Percentiles rank a stretch among this genome's conserved stretches.
These are phyloP conservation scores for Lordiphosa collinella DNA, from an alignment of 1,140 invertebrate genomes.

Conservation along the genomic window DNA sequence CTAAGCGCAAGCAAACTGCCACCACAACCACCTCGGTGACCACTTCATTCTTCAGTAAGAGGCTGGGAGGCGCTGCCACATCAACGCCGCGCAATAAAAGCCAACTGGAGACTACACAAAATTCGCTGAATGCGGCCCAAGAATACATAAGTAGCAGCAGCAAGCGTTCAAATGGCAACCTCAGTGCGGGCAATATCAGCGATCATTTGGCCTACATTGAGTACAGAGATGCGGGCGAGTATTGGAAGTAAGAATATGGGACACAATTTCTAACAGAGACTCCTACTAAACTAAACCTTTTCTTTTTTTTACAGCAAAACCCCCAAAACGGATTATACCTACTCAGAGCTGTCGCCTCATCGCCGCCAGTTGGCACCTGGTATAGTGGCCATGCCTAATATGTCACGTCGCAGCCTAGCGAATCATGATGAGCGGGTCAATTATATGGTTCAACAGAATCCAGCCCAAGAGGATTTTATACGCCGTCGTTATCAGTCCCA, in stretches of 20 bases:
- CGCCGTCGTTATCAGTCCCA: conserved; percentile 62
- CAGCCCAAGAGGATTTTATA: conserved; percentile 66
- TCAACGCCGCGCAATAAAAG: conserved; percentile 54
- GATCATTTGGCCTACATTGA: conserved; percentile 82
- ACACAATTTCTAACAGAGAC: too few relatives aligned
- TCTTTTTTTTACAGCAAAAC: conserved; percentile 82
- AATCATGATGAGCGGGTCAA: conserved; percentile 70
- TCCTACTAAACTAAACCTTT: background rate
- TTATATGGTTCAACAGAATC: conserved; percentile 66
- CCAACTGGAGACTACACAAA: conserved; percentile 61
- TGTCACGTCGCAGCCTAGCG: conserved; percentile 85
- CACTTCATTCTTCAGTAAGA: conserved; percentile 41
- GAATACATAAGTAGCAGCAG: conserved; percentile 42
- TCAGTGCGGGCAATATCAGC: conserved; percentile 37
- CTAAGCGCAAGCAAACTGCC: conserved; percentile 25
- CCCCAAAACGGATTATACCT: conserved; percentile 91
- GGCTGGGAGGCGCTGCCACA: conserved; percentile 36
- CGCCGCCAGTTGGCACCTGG: conserved; percentile 88
- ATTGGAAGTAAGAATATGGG: conserved; percentile 84
- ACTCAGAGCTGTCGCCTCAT: conserved; percentile 87
- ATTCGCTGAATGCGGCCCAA: conserved; percentile 57
- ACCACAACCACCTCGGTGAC: conserved; percentile 24
- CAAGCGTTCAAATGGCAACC: conserved; percentile 62
- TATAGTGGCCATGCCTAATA: conserved; percentile 89
- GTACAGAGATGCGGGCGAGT: conserved; percentile 84